phyloP scores from a whole-genome alignment of 2,113 vertebrate species.

The Azemiops feae region DNA sequence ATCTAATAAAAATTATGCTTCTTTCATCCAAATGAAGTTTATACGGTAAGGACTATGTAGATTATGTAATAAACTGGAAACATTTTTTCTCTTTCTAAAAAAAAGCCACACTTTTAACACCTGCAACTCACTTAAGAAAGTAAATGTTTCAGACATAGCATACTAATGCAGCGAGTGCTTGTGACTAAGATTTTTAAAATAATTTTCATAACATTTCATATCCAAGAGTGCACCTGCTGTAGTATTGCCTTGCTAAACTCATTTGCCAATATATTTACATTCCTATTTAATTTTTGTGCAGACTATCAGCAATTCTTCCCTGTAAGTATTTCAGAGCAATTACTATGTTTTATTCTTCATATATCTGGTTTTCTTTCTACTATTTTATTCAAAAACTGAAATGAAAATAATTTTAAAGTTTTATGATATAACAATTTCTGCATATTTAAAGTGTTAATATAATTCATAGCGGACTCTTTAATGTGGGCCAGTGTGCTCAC shows the following conservation, averaged over 20 bases:
- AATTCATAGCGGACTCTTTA: background rate
- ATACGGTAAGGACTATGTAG: background rate
- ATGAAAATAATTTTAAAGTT: constrained; percentile 40
- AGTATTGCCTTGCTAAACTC: constrained; percentile 5
- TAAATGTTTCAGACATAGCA: background rate
- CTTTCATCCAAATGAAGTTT: background rate
- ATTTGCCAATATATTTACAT: constrained; percentile 35
- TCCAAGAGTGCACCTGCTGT: constrained; percentile 8
- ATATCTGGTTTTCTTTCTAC: constrained; percentile 19
- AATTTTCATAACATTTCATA: constrained; percentile 22
- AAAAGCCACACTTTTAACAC: background rate
- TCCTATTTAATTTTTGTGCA: constrained; percentile 6
- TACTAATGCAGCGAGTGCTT: background rate
- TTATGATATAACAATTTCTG: constrained; percentile 40
- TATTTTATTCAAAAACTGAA: constrained; percentile 40
- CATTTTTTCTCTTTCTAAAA: background rate
- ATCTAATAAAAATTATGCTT: background rate
- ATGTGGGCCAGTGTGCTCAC: too few species aligned
- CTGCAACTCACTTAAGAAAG: background rate
- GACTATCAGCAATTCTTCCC: background rate
- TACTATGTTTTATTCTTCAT: constrained; percentile 18
- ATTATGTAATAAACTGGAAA: background rate
- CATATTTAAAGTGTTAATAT: constrained; percentile 51
- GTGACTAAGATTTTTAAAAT: background rate
- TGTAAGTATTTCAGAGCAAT: constrained; percentile 3